These are phyloP conservation scores for Pedionomus torquatus DNA, from an alignment of 2,113 vertebrate genomes.

Conservation along the genomic window DNA sequence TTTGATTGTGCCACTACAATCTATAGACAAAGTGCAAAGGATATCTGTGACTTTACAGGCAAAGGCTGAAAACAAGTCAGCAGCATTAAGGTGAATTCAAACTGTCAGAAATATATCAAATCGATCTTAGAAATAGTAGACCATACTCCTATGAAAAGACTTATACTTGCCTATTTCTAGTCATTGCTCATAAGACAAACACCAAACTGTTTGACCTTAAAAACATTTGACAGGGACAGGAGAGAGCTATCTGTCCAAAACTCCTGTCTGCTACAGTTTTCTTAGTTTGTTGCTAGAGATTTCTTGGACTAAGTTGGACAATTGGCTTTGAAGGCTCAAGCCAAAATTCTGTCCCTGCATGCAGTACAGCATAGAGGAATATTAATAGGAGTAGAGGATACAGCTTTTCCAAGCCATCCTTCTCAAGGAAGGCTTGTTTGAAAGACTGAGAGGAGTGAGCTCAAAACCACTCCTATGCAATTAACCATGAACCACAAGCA, in stretches of 20 bases:
- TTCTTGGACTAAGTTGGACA: neutral
- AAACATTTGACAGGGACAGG: neutral
- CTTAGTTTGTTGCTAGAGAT: neutral
- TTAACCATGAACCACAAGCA: neutral
- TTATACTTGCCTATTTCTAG: neutral
- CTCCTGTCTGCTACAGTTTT: neutral
- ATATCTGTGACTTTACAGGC: neutral
- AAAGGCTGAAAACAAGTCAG: neutral
- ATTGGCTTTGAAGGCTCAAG: neutral
- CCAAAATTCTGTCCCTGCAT: neutral
- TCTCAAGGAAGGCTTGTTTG: neutral
- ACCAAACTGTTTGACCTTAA: neutral
- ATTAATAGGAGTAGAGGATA: neutral
- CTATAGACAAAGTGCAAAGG: neutral
- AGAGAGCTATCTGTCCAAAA: neutral
- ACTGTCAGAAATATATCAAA: neutral
- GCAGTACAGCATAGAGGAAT: neutral
- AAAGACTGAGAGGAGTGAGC: neutral
- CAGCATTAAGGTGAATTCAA: neutral
- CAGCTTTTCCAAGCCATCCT: neutral
- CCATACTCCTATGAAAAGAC: neutral
- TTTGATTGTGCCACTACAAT: neutral
- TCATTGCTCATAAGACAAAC: neutral
- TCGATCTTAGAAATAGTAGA: neutral
- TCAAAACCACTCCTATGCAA: neutral